Conservation (phyloP, 2,888 invertebrate species). For the Cerastis leucographa region DNA sequence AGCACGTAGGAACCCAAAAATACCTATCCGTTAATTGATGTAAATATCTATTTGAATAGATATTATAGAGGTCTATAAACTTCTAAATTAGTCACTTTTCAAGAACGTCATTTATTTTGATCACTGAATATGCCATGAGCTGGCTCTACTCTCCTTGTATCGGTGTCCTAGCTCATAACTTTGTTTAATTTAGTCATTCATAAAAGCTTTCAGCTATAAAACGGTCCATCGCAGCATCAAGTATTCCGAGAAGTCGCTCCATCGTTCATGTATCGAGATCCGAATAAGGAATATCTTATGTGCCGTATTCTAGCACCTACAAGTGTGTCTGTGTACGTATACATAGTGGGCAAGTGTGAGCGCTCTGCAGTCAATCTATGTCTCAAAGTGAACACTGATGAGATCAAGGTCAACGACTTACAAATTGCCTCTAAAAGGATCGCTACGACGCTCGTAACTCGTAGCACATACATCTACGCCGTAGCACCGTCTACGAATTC, state of each 20-base stretch:
- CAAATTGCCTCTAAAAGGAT: constrained; percentile 60
- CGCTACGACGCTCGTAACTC: constrained; percentile 44
- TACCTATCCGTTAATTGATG: neutral
- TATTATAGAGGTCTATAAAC: no score
- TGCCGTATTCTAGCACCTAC: neutral
- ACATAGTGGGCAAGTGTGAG: constrained; percentile 7
- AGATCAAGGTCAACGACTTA: constrained; percentile 57
- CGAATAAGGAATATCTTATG: constrained; percentile 1
- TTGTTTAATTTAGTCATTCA: neutral
- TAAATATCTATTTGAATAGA: neutral
- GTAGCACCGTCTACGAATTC: constrained; percentile 57
- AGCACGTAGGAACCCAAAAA: neutral
- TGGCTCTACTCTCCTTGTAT: neutral
- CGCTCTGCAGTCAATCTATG: constrained; percentile 38
- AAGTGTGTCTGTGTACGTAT: no score
- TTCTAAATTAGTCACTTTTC: neutral
- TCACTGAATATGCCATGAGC: neutral
- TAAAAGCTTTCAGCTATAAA: constrained; percentile 24
- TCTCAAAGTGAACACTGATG: constrained; percentile 43
- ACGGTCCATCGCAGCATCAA: neutral
- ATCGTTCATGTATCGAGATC: constrained; percentile 31
- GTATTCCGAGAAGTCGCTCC: constrained; percentile 2
- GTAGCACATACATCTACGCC: constrained; percentile 60
- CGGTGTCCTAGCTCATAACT: neutral
- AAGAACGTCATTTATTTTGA: neutral